Conservation (phyloP, 1,140 invertebrate genomes). For the Drosophila varians region DNA sequence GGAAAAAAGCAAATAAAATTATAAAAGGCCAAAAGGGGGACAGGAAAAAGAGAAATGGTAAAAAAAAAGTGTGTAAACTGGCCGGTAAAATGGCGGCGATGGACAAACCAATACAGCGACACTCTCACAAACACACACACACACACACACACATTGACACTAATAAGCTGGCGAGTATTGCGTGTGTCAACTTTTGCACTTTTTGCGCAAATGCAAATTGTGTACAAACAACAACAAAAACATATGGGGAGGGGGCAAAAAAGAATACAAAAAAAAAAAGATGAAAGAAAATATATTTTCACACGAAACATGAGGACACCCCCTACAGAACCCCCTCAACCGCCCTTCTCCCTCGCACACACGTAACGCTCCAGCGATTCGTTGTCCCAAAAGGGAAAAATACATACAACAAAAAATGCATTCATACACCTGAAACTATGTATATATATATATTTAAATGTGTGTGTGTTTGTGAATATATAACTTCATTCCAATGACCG, state of each 20-base stretch:
- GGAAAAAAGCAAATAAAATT: constrained; percentile 45
- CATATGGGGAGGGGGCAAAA: too few relatives aligned
- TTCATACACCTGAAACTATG: constrained; percentile 16
- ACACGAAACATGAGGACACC: constrained; percentile 49
- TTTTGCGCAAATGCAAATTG: constrained; percentile 78
- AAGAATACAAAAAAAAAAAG: too few relatives aligned
- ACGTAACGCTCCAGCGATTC: constrained; percentile 70
- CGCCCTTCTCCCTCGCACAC: constrained; percentile 1
- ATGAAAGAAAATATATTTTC: constrained; percentile 66
- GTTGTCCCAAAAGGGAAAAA: constrained; percentile 33
- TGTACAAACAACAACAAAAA: constrained; percentile 43
- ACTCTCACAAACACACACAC: constrained; percentile 17
- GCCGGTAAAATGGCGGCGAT: constrained; percentile 61
- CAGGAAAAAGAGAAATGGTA: not conserved
- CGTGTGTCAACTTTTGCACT: constrained; percentile 79
- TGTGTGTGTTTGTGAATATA: constrained; percentile 19
- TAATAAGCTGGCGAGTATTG: constrained; percentile 55
- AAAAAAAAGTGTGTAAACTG: constrained; percentile 34
- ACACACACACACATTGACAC: constrained; percentile 28
- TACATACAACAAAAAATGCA: constrained; percentile 12
- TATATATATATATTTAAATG: constrained; percentile 12
- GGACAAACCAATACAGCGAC: constrained; percentile 35
- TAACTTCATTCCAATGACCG: constrained; percentile 69
- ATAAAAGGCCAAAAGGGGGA: constrained; percentile 16
- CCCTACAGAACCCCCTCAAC: not conserved